These are phyloP conservation scores for Erpornis zantholeuca DNA, from an alignment of 2,113 vertebrate genomes.

Conservation along the genomic window DNA sequence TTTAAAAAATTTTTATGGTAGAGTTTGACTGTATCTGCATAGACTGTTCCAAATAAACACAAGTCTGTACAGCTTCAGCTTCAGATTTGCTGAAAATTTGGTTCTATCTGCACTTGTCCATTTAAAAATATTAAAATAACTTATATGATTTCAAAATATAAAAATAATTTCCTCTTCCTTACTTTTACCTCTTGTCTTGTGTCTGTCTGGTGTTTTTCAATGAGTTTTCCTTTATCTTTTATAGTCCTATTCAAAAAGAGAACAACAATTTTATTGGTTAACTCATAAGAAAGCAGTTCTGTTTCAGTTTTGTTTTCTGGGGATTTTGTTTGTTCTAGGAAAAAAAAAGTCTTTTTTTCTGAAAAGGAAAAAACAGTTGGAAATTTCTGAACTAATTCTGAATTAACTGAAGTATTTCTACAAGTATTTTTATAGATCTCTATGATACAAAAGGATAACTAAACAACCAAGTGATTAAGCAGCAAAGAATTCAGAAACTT, in stretches of 20 bases:
- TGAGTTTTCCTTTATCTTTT: conserved; percentile 16
- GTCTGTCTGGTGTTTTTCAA: background rate
- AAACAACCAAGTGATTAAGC: background rate
- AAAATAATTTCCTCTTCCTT: background rate
- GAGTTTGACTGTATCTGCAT: background rate
- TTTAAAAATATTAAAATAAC: background rate
- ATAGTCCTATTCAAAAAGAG: background rate
- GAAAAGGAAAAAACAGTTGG: background rate
- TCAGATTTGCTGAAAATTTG: background rate
- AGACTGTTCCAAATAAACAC: background rate
- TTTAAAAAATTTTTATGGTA: background rate
- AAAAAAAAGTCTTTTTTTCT: background rate
- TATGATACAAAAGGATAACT: background rate
- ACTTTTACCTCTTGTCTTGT: conserved; percentile 58
- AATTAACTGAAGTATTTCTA: background rate
- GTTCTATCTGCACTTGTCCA: background rate
- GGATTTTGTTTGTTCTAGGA: background rate
- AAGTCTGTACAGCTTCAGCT: background rate
- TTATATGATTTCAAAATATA: background rate
- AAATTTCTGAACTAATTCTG: background rate
- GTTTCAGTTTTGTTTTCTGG: background rate
- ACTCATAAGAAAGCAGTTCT: background rate
- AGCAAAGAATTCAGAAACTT: background rate
- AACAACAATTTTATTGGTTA: background rate
- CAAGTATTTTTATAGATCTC: background rate